These are phyloP conservation scores for Clupea harengus DNA, from an alignment of 2,113 vertebrate species.

Conservation along the genomic window DNA sequence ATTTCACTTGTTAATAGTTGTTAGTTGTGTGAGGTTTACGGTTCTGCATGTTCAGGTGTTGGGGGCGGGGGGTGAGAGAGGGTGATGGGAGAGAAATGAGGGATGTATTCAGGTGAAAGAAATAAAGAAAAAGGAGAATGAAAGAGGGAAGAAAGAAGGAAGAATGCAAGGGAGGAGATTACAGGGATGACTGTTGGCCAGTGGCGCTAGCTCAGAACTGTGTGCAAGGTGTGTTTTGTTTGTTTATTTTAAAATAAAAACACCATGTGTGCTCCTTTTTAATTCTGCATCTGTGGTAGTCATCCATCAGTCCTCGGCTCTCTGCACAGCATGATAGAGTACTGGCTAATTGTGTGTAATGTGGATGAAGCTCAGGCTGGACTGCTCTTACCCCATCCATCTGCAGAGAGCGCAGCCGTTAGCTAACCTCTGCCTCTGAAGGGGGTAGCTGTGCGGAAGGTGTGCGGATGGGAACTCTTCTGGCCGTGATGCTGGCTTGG, in stretches of 20 bases:
- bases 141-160: neutral
- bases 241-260: slow-evolving; percentile 7
- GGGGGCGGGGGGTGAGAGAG: neutral
- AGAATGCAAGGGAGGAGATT: neutral
- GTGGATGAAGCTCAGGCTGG: no score
- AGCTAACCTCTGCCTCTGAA: neutral
- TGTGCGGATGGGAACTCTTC: neutral
- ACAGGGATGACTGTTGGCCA: neutral
- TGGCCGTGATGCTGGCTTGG: neutral
- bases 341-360: no score
- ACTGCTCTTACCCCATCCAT: no score
- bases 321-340: no score
- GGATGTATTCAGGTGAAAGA: neutral
- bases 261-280: slow-evolving; percentile 3
- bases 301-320: no score
- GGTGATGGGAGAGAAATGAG: neutral
- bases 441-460: neutral
- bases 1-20: neutral
- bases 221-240: neutral
- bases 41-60: neutral
- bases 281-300: neutral
- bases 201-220: neutral
- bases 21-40: neutral
- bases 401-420: neutral
- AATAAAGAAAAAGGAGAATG: neutral